Conservation (phyloP, 2,113 vertebrate species). For the Puma concolor region DNA sequence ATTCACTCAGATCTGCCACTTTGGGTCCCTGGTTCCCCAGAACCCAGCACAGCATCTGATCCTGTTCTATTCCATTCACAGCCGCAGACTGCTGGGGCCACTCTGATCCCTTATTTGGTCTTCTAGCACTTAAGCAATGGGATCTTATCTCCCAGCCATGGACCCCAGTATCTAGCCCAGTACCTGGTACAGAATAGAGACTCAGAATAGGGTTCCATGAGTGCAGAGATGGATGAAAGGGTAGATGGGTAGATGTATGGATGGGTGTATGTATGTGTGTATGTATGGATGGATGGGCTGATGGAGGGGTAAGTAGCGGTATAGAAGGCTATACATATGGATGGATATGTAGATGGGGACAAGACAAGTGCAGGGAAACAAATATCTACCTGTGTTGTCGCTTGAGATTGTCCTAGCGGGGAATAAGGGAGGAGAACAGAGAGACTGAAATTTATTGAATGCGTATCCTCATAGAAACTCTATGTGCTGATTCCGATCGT, state of each 20-base stretch:
- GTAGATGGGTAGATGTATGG: not conserved
- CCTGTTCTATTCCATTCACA: not conserved
- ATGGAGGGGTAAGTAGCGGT: rapidly evolving
- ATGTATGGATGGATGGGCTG: rapidly evolving
- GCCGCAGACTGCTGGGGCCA: not conserved
- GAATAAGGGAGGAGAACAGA: too few relatives aligned
- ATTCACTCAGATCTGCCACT: not conserved
- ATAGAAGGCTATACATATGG: rapidly evolving
- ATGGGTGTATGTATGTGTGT: not conserved
- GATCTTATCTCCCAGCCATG: not conserved
- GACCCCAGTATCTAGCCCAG: too few relatives aligned
- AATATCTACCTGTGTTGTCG: not conserved
- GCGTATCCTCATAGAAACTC: not conserved
- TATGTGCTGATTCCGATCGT: not conserved
- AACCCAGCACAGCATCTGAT: not conserved
- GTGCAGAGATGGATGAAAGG: not conserved
- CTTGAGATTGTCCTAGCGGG: too few relatives aligned
- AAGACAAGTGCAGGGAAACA: too few relatives aligned
- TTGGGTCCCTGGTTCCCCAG: not conserved
- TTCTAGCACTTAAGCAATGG: not conserved
- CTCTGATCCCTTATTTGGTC: not conserved
- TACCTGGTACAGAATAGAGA: not conserved
- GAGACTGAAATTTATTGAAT: rapidly evolving
- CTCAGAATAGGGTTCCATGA: rapidly evolving
- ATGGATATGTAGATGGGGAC: too few relatives aligned